phyloP scores from a whole-genome alignment of 2,113 vertebrate genomes.

The Rhea americana region DNA sequence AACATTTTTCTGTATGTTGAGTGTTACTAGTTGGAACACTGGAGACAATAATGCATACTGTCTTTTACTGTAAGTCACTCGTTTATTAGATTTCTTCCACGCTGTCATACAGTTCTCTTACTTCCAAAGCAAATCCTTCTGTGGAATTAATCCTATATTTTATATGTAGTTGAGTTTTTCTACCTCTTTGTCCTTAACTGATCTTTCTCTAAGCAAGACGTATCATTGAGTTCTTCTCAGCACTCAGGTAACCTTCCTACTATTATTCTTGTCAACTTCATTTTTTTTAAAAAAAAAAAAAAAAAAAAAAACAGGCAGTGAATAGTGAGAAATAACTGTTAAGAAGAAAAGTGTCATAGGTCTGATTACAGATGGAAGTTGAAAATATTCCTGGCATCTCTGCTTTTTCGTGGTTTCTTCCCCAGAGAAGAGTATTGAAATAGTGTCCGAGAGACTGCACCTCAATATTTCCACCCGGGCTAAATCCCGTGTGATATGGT shows the following conservation, averaged over 20 bases:
- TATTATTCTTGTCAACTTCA: not conserved
- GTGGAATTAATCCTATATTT: not conserved
- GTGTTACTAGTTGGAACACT: not conserved
- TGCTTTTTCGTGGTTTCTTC: not conserved
- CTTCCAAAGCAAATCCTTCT: not conserved
- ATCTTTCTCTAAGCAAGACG: not conserved
- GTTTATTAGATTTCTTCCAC: not conserved
- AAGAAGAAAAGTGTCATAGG: not conserved
- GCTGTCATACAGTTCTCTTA: not conserved
- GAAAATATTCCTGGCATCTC: not conserved
- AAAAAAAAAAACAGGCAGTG: not conserved
- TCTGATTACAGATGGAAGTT: not conserved
- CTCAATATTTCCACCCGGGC: not conserved
- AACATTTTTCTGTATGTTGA: not conserved
- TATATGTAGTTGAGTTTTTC: not conserved
- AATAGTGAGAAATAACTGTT: not conserved
- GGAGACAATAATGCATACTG: not conserved
- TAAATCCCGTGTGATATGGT: not conserved
- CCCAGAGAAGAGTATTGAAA: not conserved
- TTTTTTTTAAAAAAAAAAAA: not conserved
- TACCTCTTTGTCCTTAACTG: not conserved
- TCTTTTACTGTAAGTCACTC: not conserved
- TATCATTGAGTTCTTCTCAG: not conserved
- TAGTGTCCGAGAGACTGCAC: not conserved
- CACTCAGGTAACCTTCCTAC: not conserved